Evolutionary conservation across 2,797 vertebrate genomes (phyloP), one percentile per base, ranked within the genome.

Genomic region (Spondyliosoma cantharus): DNA sequence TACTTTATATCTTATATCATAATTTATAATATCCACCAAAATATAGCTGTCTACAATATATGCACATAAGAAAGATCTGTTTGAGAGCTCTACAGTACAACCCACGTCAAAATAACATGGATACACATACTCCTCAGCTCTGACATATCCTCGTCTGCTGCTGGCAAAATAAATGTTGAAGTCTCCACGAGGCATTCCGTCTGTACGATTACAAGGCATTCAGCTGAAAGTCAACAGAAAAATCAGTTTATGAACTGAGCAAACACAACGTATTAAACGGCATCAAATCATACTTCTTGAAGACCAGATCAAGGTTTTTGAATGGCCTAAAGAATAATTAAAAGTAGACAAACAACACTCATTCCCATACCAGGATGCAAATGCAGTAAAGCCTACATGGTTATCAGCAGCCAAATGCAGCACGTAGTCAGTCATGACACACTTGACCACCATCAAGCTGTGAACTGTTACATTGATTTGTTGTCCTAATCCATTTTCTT

Each of bases 151-250:
- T 50, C 93, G 78, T 66, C 93, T 85, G 84, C 93, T 93, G 56
- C 91, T 94, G 71, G 95, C 86, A 83, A 96, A 95, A 75, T 95
- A 94, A 81, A 96, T 93, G 78, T 91, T 95, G 87, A 96, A 96
- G 42, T 95, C 94, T 85, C 94, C 93, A 22, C 93, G 92, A 86
- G 95, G 95, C 94, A 94, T 95, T 53, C 89, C 83, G 89, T 83
- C 61, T 78, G 90, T 93, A n/a, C 29, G 65, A 78, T 90, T 91
- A 63, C 89, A 89, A 43, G 24, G 83, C 91, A 92, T 94, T 58
- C 87, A 93, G 81, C 87, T 93, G 75, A 62, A 90, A 87, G 70
- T 71, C 50, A 81, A 80, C 17, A 70, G 13, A 75, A 60, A 60
- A 85, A 50, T 29, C n/a, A 60, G 7, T 67, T 79, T n/a, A 77